Percentiles rank a stretch among this genome's conserved stretches.
Conservation (phyloP, 2,888 invertebrate genomes). For the Polylopha cassiicola region DNA sequence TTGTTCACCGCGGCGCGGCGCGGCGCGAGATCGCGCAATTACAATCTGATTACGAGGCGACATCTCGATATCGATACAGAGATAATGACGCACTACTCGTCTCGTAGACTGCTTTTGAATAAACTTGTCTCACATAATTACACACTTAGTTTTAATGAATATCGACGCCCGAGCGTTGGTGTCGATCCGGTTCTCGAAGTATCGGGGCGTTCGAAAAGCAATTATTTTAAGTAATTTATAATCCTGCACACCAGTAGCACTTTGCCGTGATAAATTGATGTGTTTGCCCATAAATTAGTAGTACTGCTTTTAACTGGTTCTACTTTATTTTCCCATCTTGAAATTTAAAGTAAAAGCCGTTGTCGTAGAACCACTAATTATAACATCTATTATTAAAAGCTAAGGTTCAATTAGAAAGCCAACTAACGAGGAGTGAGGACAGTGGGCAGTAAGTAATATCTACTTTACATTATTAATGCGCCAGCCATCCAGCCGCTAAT, state of each 20-base stretch:
- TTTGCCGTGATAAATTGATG: constrained; percentile 20
- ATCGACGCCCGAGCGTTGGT: constrained; percentile 40
- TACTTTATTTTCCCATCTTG: constrained; percentile 7
- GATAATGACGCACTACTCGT: constrained; percentile 63
- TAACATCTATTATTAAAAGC: constrained; percentile 15
- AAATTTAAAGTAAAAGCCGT: constrained; percentile 6
- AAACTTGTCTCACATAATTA: constrained; percentile 69
- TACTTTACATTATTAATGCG: constrained; percentile 58
- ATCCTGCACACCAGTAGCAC: constrained; percentile 23
- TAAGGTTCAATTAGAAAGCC: constrained; percentile 51
- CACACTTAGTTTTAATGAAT: constrained; percentile 73
- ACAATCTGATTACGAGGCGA: constrained; percentile 61
- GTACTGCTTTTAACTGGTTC: constrained; percentile 12
- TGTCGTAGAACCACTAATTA: constrained; percentile 3
- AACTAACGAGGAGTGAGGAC: constrained; percentile 30
- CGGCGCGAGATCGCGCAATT: constrained; percentile 54
- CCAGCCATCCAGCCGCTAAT: constrained; percentile 48
- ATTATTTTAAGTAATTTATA: constrained; percentile 50
- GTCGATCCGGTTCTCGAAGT: constrained; percentile 50
- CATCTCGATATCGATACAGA: constrained; percentile 51
- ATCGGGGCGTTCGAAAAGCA: constrained; percentile 49
- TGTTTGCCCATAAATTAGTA: constrained; percentile 7
- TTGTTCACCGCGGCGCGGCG: constrained; percentile 42
- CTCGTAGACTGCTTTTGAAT: constrained; percentile 57
- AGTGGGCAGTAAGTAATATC: constrained; percentile 31